Base-by-base conservation (phyloP, 2,888 invertebrate species). In the Agrilus mali region DNA sequence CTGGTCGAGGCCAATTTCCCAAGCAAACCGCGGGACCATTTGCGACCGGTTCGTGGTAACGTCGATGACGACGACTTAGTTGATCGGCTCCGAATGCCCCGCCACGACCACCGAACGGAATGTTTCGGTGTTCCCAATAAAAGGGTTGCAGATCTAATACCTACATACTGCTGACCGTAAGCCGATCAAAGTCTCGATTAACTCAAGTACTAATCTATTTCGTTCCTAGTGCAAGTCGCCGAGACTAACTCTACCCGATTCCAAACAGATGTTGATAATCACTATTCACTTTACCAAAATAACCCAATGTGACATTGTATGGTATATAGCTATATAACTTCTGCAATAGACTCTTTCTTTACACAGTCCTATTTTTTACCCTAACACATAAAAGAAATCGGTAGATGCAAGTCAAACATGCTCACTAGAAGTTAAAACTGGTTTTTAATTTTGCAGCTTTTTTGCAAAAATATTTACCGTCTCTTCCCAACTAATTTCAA, bases 171-270 rank as follows among this genome's bases (percentile, higher is more conserved):
- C 38, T 33, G 42, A 40, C 44, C 49, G 48, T 53, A 53, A 53
- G 53, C 53, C 47, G 51, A 53, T 53, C 51, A 49, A 47, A 48
- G 46, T 48, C 50, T 50, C 53, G 50, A 53, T 53, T 50, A 49
- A 51, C 51, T 51, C 44, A 51, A 53, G 47, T 50, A 53, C 50
- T 53, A 53, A 53, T 53, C 51, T 48, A 40, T 38, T 45, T 33
- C 41, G 39, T 42, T 27, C 22, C 39, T 38, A 15, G 14, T 36
- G 42, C 36, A 33, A 31, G 36, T 32, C 36, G 38, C 37, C 36
- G 36, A 35, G 36, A 27, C 27, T 27, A 27, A 27, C 10, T 27
- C 10, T 27, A 27, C 27, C 10, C 27, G 27, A 27, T 27, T 27
- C 27, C 27, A 27, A 27, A 8, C 27, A 27, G 27, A 27, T 27